Percentiles rank a stretch among this genome's conserved stretches.
phyloP scores from a whole-genome alignment of 2,797 vertebrate species.

The Molossus molossus region DNA sequence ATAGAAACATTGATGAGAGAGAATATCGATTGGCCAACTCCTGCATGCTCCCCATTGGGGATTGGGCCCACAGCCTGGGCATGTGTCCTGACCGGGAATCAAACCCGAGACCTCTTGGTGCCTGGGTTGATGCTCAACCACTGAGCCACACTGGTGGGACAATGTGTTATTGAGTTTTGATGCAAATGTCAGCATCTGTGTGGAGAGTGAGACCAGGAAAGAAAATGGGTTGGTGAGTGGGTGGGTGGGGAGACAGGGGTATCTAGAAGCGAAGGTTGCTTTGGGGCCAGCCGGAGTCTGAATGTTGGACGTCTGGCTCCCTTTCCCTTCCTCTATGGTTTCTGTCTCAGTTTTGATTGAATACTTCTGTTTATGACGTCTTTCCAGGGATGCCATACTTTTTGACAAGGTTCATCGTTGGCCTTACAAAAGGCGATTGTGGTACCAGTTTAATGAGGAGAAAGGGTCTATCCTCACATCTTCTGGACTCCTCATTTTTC shows the following conservation, averaged over 20 bases:
- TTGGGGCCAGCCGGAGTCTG: constrained; percentile 81
- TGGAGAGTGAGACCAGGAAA: constrained; percentile 49
- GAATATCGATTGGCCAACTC: too few species aligned
- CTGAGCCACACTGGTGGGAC: too few species aligned
- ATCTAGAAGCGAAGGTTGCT: constrained; percentile 75
- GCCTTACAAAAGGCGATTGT: constrained; percentile 41
- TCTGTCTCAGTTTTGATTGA: constrained; percentile 15
- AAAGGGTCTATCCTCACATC: neutral
- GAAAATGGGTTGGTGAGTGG: constrained; percentile 50
- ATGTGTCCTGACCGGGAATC: too few species aligned
- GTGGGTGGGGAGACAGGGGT: neutral
- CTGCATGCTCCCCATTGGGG: too few species aligned
- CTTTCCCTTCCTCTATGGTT: constrained; percentile 64
- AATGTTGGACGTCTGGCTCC: constrained; percentile 83
- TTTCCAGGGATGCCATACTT: constrained; percentile 39
- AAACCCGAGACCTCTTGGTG: too few species aligned
- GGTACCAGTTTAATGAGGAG: constrained; percentile 5
- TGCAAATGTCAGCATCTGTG: constrained; percentile 57
- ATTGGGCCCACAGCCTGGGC: too few species aligned
- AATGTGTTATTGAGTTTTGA: neutral
- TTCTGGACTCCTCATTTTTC: constrained; percentile 3
- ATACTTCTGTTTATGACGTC: constrained; percentile 29
- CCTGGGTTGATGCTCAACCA: too few species aligned
- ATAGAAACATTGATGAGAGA: too few species aligned
- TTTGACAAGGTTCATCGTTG: constrained; percentile 40